A percentile compares a stretch with the other conserved stretches of the same genome.
These are phyloP conservation scores for Eupithecia centaureata DNA, from an alignment of 2,888 invertebrate genomes.

Conservation along the genomic window DNA sequence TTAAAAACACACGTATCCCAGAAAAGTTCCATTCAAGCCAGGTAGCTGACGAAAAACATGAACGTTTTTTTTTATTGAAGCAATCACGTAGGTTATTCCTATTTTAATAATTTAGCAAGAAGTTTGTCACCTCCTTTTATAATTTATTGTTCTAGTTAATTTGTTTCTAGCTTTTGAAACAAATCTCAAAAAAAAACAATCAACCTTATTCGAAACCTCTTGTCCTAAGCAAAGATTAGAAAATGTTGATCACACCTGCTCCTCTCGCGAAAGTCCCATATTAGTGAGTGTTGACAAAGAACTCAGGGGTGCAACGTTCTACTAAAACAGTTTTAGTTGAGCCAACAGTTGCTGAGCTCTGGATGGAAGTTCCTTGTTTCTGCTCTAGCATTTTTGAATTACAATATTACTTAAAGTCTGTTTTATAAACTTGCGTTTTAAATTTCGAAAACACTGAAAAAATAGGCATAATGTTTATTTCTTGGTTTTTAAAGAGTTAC, in stretches of 20 bases:
- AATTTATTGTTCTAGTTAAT: neutral
- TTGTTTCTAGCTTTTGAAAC: neutral
- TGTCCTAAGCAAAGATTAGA: conserved; percentile 28
- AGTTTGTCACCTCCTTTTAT: neutral
- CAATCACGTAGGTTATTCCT: too few relatives aligned
- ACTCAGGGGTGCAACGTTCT: conserved; percentile 61
- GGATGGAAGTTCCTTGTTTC: conserved; percentile 10
- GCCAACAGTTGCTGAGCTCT: conserved; percentile 55
- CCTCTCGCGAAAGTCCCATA: conserved; percentile 17
- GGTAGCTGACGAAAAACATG: too few relatives aligned
- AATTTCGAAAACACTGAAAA: too few relatives aligned
- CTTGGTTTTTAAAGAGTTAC: too few relatives aligned
- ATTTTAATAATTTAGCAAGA: neutral
- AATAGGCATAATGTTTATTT: too few relatives aligned
- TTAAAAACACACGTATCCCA: neutral
- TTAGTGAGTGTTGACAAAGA: conserved; percentile 60
- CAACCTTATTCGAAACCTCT: conserved; percentile 1
- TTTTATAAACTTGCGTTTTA: too few relatives aligned
- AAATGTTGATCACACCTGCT: conserved; percentile 55
- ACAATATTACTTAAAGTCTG: neutral
- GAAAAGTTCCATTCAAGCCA: neutral
- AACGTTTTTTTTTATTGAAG: too few relatives aligned
- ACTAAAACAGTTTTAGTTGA: conserved; percentile 62
- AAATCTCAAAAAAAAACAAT: conserved; percentile 3
- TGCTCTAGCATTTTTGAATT: conserved; percentile 2